These are phyloP conservation scores for Balaeniceps rex DNA, from an alignment of 2,113 vertebrate species.

Conservation along the genomic window DNA sequence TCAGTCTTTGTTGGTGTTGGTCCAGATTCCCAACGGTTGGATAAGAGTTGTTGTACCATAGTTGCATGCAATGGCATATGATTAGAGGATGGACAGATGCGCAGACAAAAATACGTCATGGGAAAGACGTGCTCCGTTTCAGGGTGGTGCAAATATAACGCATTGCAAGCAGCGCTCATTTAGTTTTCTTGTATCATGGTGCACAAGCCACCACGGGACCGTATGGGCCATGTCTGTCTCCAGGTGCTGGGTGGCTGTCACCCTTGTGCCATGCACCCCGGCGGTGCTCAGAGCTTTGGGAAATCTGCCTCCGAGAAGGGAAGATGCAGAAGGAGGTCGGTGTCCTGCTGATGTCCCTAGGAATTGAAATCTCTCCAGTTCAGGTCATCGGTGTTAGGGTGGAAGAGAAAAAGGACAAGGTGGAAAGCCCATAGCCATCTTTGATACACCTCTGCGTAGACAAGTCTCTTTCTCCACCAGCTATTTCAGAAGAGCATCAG, in stretches of 20 bases:
- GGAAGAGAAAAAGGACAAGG: background rate
- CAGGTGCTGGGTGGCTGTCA: background rate
- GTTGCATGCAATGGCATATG: background rate
- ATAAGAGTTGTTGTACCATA: background rate
- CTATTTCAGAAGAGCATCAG: background rate
- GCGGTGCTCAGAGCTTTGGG: background rate
- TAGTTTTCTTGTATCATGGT: background rate
- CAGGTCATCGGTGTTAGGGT: background rate
- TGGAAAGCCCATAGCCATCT: background rate
- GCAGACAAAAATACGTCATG: background rate
- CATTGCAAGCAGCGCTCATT: rapidly evolving
- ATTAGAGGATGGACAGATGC: too few relatives aligned
- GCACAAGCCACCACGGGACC: rapidly evolving
- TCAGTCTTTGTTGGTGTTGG: background rate
- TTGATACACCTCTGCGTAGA: background rate
- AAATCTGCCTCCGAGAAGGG: background rate
- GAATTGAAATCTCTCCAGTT: background rate
- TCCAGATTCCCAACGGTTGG: background rate
- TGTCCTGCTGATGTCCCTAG: background rate
- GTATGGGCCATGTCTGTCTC: background rate
- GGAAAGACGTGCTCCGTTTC: background rate
- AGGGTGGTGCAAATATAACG: background rate
- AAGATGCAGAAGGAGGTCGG: background rate
- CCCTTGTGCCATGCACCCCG: background rate
- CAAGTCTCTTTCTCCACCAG: background rate